phyloP scores from a whole-genome alignment of 2,113 vertebrate genomes.

The Mus spicilegus region DNA sequence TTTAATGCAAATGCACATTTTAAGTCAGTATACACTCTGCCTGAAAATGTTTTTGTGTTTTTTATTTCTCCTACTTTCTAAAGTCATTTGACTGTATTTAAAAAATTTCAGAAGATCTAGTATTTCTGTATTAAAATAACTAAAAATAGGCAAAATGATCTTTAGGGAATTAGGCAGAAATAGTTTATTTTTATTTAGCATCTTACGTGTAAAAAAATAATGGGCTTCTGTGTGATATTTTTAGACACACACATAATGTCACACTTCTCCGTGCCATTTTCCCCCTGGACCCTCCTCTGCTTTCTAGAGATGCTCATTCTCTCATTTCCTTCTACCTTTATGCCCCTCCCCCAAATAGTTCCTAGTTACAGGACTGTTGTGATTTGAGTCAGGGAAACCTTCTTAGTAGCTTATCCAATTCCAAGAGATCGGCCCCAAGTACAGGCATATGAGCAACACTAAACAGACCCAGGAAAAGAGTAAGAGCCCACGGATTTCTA shows the following conservation, averaged over 20 bases:
- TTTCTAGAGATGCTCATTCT: too few species aligned
- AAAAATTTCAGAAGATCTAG: not conserved
- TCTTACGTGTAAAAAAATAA: too few species aligned
- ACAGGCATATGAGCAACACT: too few species aligned
- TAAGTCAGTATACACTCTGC: slow-evolving; percentile 45
- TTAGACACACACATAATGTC: too few species aligned
- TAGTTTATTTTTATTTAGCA: not conserved
- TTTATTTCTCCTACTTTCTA: not conserved
- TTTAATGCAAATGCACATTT: not conserved
- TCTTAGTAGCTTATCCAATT: not conserved
- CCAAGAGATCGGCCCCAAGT: not conserved
- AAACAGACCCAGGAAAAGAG: not conserved
- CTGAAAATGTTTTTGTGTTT: slow-evolving; percentile 61
- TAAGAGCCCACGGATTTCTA: not conserved
- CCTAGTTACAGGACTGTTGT: not conserved
- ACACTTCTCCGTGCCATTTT: not conserved
- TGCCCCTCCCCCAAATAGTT: not conserved
- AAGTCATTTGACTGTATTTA: not conserved
- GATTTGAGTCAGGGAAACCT: not conserved
- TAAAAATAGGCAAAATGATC: not conserved
- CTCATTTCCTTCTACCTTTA: not conserved
- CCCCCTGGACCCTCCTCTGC: not conserved
- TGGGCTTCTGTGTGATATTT: not conserved
- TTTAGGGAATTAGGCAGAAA: not conserved
- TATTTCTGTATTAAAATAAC: slow-evolving; percentile 6